phyloP scores from a whole-genome alignment of 37 sponge, comb jelly and placozoan genomes.

The Mnemiopsis leidyi region DNA sequence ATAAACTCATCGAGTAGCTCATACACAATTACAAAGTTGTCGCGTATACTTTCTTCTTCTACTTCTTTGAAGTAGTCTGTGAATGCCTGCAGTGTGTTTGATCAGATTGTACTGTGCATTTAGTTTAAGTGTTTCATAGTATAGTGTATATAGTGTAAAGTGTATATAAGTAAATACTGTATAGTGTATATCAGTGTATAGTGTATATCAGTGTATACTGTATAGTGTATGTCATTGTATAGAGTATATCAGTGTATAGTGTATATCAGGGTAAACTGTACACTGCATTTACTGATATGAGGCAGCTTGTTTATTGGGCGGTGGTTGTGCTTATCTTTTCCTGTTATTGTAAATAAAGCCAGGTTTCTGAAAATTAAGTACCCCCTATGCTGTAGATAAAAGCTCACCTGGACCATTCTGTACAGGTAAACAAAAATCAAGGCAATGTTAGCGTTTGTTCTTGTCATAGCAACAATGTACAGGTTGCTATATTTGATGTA shows the following conservation, averaged over 20 bases:
- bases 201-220: too few relatives aligned
- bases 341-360: too few relatives aligned
- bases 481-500: conserved; percentile 98
- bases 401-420: conserved; percentile 82
- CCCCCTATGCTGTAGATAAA: too few relatives aligned
- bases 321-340: too few relatives aligned
- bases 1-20: conserved; percentile 94
- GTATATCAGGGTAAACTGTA: neutral
- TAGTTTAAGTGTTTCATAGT: neutral
- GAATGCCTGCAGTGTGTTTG: conserved; percentile 71
- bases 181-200: too few relatives aligned
- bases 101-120: neutral
- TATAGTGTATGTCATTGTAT: too few relatives aligned
- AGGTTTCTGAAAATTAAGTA: too few relatives aligned
- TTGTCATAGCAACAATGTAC: conserved; percentile 93
- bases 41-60: conserved; percentile 95
- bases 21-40: conserved; percentile 96
- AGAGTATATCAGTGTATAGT: too few relatives aligned
- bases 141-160: too few relatives aligned
- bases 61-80: conserved; percentile 90
- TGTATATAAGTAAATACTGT: too few relatives aligned
- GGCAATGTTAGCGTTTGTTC: conserved; percentile 95
- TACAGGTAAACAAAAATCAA: conserved; percentile 92
- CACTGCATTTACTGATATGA: neutral
- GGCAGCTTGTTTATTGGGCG: too few relatives aligned